Evolutionary conservation across 2,113 vertebrate species (phyloP).

Genomic region (Crotalus viridis): DNA sequence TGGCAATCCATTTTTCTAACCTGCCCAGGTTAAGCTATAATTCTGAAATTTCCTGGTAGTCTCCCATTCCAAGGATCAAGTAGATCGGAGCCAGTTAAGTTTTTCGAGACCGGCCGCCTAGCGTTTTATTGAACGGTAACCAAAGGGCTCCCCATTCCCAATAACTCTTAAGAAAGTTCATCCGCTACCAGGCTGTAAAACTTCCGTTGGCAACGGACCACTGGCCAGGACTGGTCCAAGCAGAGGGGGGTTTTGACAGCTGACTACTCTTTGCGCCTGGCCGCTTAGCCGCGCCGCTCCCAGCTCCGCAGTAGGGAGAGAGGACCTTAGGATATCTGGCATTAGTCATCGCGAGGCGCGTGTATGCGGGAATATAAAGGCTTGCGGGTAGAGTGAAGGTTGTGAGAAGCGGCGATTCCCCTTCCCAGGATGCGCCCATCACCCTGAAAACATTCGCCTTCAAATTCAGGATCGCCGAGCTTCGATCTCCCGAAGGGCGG

Average conservation of each 20-base stretch:
- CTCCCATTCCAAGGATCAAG: background rate
- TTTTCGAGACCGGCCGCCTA: background rate
- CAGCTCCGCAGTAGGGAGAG: background rate
- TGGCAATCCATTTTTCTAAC: background rate
- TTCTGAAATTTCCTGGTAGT: background rate
- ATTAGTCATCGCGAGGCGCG: background rate
- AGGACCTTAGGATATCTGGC: background rate
- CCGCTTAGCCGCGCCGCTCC: background rate
- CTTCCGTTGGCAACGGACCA: background rate
- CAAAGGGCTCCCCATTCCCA: background rate
- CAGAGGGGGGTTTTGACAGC: background rate
- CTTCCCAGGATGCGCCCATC: background rate
- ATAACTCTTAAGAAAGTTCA: background rate
- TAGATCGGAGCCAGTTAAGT: background rate
- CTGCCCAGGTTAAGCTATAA: background rate
- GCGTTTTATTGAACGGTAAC: background rate
- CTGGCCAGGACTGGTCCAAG: background rate
- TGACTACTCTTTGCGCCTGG: background rate
- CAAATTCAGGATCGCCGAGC: background rate
- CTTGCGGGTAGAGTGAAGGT: background rate
- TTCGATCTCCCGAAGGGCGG: background rate
- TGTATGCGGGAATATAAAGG: background rate
- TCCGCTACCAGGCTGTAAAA: background rate
- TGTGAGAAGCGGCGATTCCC: background rate
- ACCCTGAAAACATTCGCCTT: background rate